Conservation (phyloP, 2,888 invertebrate species). For the Blera fallax region DNA sequence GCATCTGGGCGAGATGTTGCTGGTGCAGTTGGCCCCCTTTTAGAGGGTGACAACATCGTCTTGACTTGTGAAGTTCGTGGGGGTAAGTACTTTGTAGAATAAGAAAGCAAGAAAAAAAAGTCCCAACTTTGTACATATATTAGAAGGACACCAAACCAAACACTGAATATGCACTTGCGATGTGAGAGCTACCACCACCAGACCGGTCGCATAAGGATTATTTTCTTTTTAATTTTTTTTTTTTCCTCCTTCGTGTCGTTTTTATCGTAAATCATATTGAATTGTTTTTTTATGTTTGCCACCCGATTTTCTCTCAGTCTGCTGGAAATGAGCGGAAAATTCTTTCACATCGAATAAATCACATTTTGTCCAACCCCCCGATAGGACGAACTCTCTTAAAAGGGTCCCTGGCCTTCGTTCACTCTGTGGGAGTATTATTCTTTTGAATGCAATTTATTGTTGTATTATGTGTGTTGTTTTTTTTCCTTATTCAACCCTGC, state of each 20-base stretch:
- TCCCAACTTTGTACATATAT: constrained; percentile 8
- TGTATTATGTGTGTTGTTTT: constrained; percentile 19
- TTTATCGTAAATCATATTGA: constrained; percentile 62
- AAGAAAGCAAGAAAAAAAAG: constrained; percentile 21
- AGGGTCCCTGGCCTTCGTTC: constrained; percentile 45
- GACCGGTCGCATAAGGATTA: not conserved
- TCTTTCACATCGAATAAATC: constrained; percentile 70
- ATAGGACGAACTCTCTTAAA: constrained; percentile 37
- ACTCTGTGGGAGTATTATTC: not conserved
- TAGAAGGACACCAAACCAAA: constrained; percentile 22
- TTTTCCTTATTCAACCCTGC: constrained; percentile 9
- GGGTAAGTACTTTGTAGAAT: constrained; percentile 84
- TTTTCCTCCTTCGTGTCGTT: constrained; percentile 11
- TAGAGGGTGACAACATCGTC: constrained; percentile 90
- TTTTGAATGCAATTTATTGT: constrained; percentile 56
- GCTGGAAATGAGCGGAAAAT: constrained; percentile 63
- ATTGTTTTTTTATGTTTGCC: constrained; percentile 52
- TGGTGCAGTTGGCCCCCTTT: constrained; percentile 90
- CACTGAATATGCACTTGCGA: constrained; percentile 47
- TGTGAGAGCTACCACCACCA: constrained; percentile 24
- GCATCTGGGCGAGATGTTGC: constrained; percentile 91
- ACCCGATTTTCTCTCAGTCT: constrained; percentile 42
- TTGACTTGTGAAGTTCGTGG: constrained; percentile 94
- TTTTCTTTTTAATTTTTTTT: not conserved
- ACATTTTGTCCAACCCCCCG: constrained; percentile 38